Conservation (phyloP, 2,888 invertebrate species). For the Nyleta sp. region DNA sequence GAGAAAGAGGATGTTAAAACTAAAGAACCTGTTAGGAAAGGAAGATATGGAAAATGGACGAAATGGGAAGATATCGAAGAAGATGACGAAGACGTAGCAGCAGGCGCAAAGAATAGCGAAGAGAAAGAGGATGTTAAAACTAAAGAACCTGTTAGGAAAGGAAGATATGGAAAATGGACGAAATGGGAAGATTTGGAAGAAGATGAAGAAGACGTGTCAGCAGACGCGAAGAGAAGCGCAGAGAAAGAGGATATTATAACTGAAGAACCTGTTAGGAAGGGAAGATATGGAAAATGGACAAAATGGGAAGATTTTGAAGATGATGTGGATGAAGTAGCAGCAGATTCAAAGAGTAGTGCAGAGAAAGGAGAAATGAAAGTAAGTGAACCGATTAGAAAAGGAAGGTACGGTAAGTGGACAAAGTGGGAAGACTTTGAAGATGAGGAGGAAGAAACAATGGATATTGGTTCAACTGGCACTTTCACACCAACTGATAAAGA, state of each 20-base stretch:
- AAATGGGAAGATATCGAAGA: conserved; percentile 36
- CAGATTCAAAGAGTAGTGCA: not conserved
- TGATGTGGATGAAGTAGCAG: not conserved
- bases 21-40: conserved; percentile 20
- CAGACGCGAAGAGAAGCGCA: not conserved
- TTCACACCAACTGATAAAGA: conserved; percentile 30
- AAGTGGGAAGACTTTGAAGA: conserved; percentile 27
- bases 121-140: not conserved
- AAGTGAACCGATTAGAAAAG: not conserved
- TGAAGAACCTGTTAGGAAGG: conserved; percentile 16
- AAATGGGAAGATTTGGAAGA: conserved; percentile 43
- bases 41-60: conserved; percentile 35
- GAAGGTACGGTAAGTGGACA: not conserved
- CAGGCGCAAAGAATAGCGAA: not conserved
- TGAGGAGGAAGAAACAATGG: conserved; percentile 7
- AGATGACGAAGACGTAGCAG: conserved; percentile 1
- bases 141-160: conserved; percentile 30
- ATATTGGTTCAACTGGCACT: too few relatives aligned
- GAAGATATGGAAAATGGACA: conserved; percentile 55
- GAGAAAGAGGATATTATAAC: too few relatives aligned
- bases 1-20: not conserved
- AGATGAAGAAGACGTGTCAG: conserved; percentile 10
- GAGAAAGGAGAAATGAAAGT: not conserved
- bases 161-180: conserved; percentile 48
- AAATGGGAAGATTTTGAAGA: conserved; percentile 48